Base-by-base conservation (phyloP, 2,113 vertebrate genomes). In the Deroptyus accipitrinus region DNA sequence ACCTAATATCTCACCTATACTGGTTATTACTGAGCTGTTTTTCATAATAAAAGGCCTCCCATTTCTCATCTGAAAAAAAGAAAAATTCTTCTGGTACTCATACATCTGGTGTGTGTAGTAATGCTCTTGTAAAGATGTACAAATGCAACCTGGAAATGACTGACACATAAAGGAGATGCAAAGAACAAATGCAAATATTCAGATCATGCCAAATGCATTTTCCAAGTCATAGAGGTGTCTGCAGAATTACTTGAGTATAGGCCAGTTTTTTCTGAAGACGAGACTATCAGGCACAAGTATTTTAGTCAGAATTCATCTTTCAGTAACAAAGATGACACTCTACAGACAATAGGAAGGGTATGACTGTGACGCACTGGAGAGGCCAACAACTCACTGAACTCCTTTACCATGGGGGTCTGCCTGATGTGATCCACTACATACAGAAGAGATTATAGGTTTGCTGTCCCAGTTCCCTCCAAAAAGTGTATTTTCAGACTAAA, bases 341-440 rank as follows among this genome's bases (percentile, higher is more conserved):
- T 46, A 5, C 3, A 35, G 44, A 8, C 41, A 66, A 39, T 2
- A 11, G 35, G 62, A 52, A 52, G 20, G 48, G 55, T 49, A 76
- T 2, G 4, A 8, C 23, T 25, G 33, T 23, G 20, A 23, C 11
- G 11, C 20, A 67, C 11, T 31, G 55, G 74, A 67, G 46, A 46
- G 33, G 28, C 19, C 74, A 42, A n/a, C 6, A 85, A 33, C 10
- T 79, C 33, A 4, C 13, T n/a, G 2, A 51, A 42, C 8, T 37
- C 57, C 52, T 77, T 39, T 14, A 28, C 23, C 20, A 1, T 24
- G 35, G 33, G 33, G 19, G 22, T 42, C 57, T 70, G 49, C 66
- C 51, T 48, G 25, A 22, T 31, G 19, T 11, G 20, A 75, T 23
- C 6, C 2, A 48, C 22, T 20, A 5, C 1, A 7, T 1, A 6